phyloP scores from a whole-genome alignment of 2,797 vertebrate genomes.

The Sternotherus odoratus region DNA sequence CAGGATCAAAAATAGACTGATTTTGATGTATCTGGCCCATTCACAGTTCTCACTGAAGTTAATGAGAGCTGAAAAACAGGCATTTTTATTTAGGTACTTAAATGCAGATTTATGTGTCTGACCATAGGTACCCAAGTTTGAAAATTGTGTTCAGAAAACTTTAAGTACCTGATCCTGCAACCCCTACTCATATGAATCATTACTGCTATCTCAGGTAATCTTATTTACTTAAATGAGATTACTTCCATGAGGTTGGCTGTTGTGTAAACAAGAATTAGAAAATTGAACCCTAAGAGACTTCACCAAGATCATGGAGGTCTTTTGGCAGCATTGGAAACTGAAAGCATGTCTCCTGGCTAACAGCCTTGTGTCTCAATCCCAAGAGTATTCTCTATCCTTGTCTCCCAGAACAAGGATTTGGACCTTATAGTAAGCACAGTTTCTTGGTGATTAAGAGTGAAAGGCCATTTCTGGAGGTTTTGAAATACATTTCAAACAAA shows the following conservation, averaged over 20 bases:
- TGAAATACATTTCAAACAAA: constrained; percentile 61
- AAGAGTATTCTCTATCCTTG: not conserved
- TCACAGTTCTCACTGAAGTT: not conserved
- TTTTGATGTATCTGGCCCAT: not conserved
- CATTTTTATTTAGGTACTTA: not conserved
- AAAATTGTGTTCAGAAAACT: constrained; percentile 9
- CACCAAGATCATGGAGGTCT: accelerated
- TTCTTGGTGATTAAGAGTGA: constrained; percentile 35
- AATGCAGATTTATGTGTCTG: not conserved
- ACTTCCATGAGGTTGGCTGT: not conserved
- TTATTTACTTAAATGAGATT: not conserved
- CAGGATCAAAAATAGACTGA: not conserved
- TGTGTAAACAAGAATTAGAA: not conserved
- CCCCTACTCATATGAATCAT: not conserved
- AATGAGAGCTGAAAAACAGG: not conserved
- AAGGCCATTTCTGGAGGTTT: constrained; percentile 22
- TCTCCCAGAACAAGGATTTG: not conserved
- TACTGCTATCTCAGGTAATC: not conserved
- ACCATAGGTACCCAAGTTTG: not conserved
- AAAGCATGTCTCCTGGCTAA: not conserved
- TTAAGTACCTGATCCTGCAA: not conserved
- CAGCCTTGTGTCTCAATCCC: not conserved
- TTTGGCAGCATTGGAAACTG: not conserved
- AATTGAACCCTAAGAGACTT: not conserved
- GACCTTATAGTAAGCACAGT: not conserved